phyloP scores from a whole-genome alignment of 2,797 vertebrate species.

The Eulemur mongoz region DNA sequence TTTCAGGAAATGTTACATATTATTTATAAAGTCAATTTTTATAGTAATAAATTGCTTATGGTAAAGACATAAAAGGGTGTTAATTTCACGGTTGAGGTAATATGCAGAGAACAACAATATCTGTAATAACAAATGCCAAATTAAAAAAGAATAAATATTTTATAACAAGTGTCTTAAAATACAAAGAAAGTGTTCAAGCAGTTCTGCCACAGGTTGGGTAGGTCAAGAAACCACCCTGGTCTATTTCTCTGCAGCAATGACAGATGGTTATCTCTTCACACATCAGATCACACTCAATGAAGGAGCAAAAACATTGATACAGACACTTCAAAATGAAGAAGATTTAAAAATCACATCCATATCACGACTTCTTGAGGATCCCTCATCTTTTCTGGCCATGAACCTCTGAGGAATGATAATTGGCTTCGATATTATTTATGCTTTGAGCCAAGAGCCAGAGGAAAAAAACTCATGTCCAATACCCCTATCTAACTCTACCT shows the following conservation, averaged over 20 bases:
- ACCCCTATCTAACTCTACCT: neutral
- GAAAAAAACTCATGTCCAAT: neutral
- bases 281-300: neutral
- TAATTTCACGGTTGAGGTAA: neutral
- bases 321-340: neutral
- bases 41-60: neutral
- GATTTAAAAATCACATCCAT: neutral
- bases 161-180: neutral
- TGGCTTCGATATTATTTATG: neutral
- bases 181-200: neutral
- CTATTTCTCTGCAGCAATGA: neutral
- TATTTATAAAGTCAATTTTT: slow-evolving; percentile 1
- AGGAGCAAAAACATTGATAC: neutral
- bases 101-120: neutral
- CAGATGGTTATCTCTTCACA: neutral
- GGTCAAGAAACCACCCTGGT: neutral
- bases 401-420: neutral
- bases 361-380: neutral
- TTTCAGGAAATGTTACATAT: slow-evolving; percentile 3
- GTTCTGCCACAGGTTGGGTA: neutral
- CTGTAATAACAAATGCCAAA: neutral
- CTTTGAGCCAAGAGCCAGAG: slow-evolving; percentile 2
- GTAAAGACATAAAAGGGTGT: neutral
- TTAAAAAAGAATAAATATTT: neutral
- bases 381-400: neutral